Evolutionary conservation across 2,113 vertebrate species (phyloP), one percentile per base, ranked within the genome.

Genomic region (Hymenochirus boettgeri): DNA sequence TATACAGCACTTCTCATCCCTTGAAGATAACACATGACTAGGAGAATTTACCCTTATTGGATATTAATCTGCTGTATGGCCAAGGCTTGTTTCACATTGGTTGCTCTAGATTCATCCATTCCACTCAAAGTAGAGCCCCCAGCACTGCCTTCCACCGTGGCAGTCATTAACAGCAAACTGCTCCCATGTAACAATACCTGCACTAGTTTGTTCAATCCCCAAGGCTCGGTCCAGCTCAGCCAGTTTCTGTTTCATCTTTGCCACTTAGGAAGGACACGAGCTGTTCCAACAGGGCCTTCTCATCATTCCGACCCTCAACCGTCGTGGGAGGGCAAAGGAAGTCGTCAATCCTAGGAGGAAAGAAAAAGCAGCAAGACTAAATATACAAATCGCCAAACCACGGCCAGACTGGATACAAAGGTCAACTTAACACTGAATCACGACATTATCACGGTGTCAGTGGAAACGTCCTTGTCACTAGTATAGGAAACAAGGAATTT

Each of bases 201-300:
- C 7, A 98, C 92, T 50, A 98, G 85, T 70, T 97, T 96, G 82
- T 98, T n/a, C 95, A 4, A 98, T 98, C 13, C 95, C 95, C 33
- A 98, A 86, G 1, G 95, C 95, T 55, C 92, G 87, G 77, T 98
- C 95, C 69, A 98, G 83, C 74, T 96, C 92, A 0, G 90, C 94
- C 69, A 98, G 83, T 69, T 97, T 97, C 92, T 0, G 90, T 95
- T 82, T 98, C 95, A 2, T 98, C 93, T n/a, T 94, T 96, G 69
- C 92, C 92, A n/a, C 93, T 98, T 71, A 98, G 91, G 82, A 97
- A 95, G 74, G 89, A 91, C 11, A 96, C 89, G 3, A 98, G 89
- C 81, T 98, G 93, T 65, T 98, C 95, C 0, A 98, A 75, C 52
- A 97, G 87, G 33, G 92, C 93, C 46, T 96, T 98, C 83, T 98